Conservation (phyloP, 2,113 vertebrate genomes). For the Terrapene triunguis region DNA sequence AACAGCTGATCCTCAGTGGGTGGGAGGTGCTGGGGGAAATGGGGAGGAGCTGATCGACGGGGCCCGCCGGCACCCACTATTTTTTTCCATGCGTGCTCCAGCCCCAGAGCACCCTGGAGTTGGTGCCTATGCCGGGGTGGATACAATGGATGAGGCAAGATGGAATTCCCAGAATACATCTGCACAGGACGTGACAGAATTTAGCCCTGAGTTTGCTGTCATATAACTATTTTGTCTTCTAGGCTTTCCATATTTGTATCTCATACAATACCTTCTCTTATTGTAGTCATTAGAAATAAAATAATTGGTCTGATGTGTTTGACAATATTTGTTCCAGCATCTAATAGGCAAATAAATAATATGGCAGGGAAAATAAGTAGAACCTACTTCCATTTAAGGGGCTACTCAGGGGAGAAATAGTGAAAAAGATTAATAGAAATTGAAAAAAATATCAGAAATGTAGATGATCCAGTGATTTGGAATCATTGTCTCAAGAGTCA, state of each 20-base stretch:
- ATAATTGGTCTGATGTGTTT: not conserved
- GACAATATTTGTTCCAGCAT: not conserved
- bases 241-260: not conserved
- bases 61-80: too few species aligned
- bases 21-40: too few species aligned
- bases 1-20: too few species aligned
- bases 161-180: not conserved
- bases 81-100: too few species aligned
- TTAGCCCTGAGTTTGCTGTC: not conserved
- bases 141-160: not conserved
- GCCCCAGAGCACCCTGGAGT: not conserved
- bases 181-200: not conserved
- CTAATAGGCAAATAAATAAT: not conserved
- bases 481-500: not conserved
- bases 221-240: not conserved
- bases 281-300: not conserved
- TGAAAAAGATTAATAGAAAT: not conserved
- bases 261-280: not conserved
- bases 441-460: not conserved
- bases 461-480: not conserved
- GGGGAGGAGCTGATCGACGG: too few species aligned
- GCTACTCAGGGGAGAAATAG: not conserved
- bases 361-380: not conserved
- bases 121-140: not conserved
- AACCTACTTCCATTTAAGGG: not conserved